Base-by-base conservation (phyloP, 2,888 invertebrate species). In the Lycophotia porphyrea region DNA sequence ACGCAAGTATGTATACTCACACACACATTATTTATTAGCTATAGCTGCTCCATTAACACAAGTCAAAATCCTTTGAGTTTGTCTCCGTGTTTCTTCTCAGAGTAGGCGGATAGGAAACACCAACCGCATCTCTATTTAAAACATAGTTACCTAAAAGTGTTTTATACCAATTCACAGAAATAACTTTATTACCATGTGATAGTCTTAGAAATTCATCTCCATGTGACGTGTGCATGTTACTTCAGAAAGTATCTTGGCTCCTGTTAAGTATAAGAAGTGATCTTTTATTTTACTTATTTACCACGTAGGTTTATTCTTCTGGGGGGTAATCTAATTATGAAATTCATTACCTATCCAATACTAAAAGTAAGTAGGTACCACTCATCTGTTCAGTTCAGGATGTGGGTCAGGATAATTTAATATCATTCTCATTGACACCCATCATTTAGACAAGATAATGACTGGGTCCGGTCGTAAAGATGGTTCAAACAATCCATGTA, bases 1-100 rank as follows among this genome's bases (percentile, higher is more conserved):
- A 80, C 69, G 70, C 84, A 76, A 89, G 91, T 91, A 89, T 61
- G 84, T 64, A 70, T 71, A 64, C 13, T 39, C 24, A 55, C n/a
- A 72, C 13, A 9, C 52, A 42, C 34, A 34, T 4, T 55, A 44
- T 34, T 74, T 55, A 15, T 31, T 58, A 58, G 31, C n/a, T 52
- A 27, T 9, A 44, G 7, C 18, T 18, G 8, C 58, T 31, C 18
- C 21, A 18, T 58, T 27, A 31, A 31, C 15, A 13, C 11, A 39
- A 15, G 15, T 39, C 36, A 1, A 15, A 63, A 15, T 39, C 63
- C 15, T 61, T 24, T 13, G 36, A 36, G 36, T 36, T 24, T 24
- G 1, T 36, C 3, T 61, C 7, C 5, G n/a, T n/a, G 61, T 61
- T 36, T n/a, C 36, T n/a, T 61, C 13, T 13, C 13, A 24, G 15